Evolutionary conservation across 2,113 vertebrate species (phyloP).

Genomic region (Cavia porcellus): DNA sequence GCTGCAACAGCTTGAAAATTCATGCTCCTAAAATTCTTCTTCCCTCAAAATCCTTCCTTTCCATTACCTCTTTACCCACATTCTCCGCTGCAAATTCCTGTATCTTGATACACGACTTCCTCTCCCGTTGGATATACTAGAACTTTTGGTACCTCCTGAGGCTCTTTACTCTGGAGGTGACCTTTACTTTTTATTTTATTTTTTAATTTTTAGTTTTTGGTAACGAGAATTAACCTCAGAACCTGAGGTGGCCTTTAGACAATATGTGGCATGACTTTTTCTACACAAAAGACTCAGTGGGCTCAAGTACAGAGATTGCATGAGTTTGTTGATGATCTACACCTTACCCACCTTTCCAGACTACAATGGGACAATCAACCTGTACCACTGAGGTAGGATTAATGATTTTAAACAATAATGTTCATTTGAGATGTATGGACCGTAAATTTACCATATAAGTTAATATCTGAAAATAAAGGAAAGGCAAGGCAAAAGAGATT

Average conservation of each 20-base stretch:
- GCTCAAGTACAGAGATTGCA: neutral
- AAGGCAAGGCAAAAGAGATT: neutral
- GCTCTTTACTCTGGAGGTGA: neutral
- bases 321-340: neutral
- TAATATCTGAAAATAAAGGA: neutral
- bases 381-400: neutral
- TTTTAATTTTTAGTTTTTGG: no score
- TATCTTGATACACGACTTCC: neutral
- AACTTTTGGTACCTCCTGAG: neutral
- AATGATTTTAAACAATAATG: neutral
- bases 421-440: neutral
- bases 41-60: constrained; percentile 18
- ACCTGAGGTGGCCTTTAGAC: neutral
- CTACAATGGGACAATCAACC: neutral
- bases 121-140: neutral
- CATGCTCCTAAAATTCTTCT: neutral
- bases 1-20: neutral
- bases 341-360: neutral
- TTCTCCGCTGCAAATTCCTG: neutral
- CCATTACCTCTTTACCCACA: neutral
- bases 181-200: no score
- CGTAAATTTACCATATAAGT: neutral
- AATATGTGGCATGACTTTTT: neutral
- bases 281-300: neutral
- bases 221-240: no score